Percentiles rank a stretch among this genome's conserved stretches.
Evolutionary conservation across 30 jellyfish, hydroid and myxozoan species (phyloP).

Genomic region (Euphysa ruthae): DNA sequence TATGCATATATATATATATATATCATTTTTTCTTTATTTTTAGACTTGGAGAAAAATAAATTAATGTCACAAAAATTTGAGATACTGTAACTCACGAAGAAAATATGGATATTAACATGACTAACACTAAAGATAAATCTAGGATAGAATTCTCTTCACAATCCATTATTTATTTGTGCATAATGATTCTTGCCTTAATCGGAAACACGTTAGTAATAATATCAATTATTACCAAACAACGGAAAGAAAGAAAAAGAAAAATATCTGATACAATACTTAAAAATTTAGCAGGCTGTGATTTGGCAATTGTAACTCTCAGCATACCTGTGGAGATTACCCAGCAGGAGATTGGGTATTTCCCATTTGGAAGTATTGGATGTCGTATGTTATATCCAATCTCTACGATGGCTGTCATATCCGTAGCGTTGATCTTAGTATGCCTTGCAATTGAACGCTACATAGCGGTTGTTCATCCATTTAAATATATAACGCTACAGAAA

Average conservation of each 20-base stretch:
- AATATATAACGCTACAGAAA: no score
- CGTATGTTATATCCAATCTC: slow-evolving; percentile 32
- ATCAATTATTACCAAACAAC: slow-evolving; percentile 12
- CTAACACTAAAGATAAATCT: no score
- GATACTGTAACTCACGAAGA: no score
- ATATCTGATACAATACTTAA: slow-evolving; percentile 16
- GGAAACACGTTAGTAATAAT: slow-evolving; percentile 32
- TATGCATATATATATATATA: no score
- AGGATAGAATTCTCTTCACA: no score
- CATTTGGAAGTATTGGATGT: slow-evolving; percentile 48
- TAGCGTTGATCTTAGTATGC: slow-evolving; percentile 20
- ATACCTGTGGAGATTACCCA: slow-evolving; percentile 18
- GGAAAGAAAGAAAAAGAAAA: not conserved
- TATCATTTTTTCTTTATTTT: no score
- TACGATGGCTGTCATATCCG: slow-evolving; percentile 39
- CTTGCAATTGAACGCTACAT: slow-evolving; percentile 39
- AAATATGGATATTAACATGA: no score
- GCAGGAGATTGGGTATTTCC: slow-evolving; percentile 11
- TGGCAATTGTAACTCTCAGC: slow-evolving; percentile 22
- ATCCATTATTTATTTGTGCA: not conserved
- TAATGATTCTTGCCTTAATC: slow-evolving; percentile 10
- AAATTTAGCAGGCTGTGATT: slow-evolving; percentile 42
- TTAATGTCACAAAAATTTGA: no score
- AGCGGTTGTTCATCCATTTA: slow-evolving; percentile 42
- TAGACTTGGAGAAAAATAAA: no score